These are phyloP conservation scores for Lobophora halterata DNA, from an alignment of 2,888 invertebrate species.

Conservation along the genomic window DNA sequence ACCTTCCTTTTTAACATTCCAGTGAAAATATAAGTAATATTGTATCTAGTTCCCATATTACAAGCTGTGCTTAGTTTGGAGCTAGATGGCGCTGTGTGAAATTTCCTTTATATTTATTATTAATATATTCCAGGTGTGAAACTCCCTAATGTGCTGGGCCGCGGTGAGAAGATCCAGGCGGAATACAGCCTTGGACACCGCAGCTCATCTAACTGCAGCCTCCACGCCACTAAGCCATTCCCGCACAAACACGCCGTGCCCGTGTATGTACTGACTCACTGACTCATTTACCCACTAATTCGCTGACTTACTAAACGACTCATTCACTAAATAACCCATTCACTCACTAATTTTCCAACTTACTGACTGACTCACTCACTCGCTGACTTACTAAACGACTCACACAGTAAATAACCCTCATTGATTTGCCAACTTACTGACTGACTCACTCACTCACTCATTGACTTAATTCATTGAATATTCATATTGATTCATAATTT, in stretches of 20 bases:
- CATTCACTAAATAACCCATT: background rate
- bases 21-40: too few species aligned
- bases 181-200: conserved; percentile 94
- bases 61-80: too few species aligned
- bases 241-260: conserved; percentile 84
- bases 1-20: too few species aligned
- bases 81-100: too few species aligned
- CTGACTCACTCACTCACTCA: background rate
- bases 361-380: background rate
- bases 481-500: too few species aligned
- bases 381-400: background rate
- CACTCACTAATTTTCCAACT: background rate
- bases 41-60: too few species aligned
- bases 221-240: conserved; percentile 92
- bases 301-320: background rate
- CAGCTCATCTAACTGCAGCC: conserved; percentile 89
- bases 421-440: background rate
- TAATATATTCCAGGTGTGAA: conserved; percentile 74
- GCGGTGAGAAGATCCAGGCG: conserved; percentile 90
- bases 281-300: background rate
- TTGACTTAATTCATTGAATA: background rate
- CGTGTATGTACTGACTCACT: conserved; percentile 41
- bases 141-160: conserved; percentile 91
- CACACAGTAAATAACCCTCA: too few species aligned
- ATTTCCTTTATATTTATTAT: background rate